Conservation (phyloP, 1,140 invertebrate species). For the Antheraea pernyi region DNA sequence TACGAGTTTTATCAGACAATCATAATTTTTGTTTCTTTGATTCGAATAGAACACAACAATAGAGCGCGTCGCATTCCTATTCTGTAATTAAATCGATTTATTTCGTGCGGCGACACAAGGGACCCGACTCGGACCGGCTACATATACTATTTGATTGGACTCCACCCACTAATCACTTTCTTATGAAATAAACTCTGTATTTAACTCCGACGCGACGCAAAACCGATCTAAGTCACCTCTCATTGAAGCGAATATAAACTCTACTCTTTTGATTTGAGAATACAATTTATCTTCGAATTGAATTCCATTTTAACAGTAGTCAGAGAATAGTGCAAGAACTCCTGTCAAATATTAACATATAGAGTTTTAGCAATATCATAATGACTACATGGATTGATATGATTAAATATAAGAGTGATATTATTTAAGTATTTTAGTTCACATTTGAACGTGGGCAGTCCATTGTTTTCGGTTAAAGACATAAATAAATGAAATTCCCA, state of each 20-base stretch:
- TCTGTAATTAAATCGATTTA: neutral
- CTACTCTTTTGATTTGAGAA: neutral
- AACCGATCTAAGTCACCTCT: slow-evolving; percentile 8
- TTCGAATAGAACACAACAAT: no score
- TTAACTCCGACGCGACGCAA: slow-evolving; percentile 34
- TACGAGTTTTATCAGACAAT: no score
- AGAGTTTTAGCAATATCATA: neutral
- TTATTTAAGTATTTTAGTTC: neutral
- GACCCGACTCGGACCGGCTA: slow-evolving; percentile 22
- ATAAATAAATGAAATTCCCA: no score
- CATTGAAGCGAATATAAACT: neutral
- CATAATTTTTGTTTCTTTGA: no score
- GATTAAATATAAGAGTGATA: neutral
- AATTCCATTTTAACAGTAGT: neutral
- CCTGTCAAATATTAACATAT: neutral
- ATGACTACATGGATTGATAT: neutral
- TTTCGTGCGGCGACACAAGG: neutral
- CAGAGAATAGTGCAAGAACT: neutral
- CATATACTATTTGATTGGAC: slow-evolving; percentile 52
- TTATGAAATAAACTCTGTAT: slow-evolving; percentile 67
- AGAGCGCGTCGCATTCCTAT: no score
- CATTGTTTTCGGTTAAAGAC: no score
- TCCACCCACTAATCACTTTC: slow-evolving; percentile 70
- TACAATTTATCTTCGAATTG: neutral
- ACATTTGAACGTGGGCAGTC: no score